Base-by-base conservation (phyloP, 2,113 vertebrate genomes). In the Nerophis lumbriciformis region DNA sequence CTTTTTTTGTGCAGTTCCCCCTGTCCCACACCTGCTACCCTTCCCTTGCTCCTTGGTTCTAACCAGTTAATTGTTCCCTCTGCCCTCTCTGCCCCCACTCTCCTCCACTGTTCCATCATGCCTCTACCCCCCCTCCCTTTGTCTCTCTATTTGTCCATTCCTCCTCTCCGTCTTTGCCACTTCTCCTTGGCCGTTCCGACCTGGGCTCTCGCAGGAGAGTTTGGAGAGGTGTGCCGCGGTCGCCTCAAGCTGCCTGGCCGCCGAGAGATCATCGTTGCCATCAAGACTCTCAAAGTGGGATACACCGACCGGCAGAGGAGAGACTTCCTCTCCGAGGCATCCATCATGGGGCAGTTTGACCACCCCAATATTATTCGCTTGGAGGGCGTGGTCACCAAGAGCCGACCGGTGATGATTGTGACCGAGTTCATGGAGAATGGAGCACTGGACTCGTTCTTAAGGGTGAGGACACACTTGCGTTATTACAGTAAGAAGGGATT, bases 361-460 rank as follows among this genome's bases (percentile, higher is more conserved):
- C 96, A 98, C 64, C 96, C 97, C 79, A 99, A 99, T 82, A 98
- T 99, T 69, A 98, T 98, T 76, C 94, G 94, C 8, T 87, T 99
- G 77, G 97, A 99, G 76, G 97, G 97, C 0, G 97, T 98, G 77
- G 97, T 99, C 81, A 99, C 97, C 83, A 99, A 98, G 82, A 98
- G 95, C 68, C 93, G 96, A 14, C 96, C 97, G 0, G 97, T 99
- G 75, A 99, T 98, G 97, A 99, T 99, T 71, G 92, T 98, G 79
- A 98, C 96, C 0, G 97, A 99, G 69, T 99, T 99, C 88, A 99
- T 99, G 97, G 97, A 99, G 87, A 99, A 99, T 38, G 95, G 97
- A 0, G 96, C 97, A 0, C 89, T 99, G 10, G 97, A 99, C 72
- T 98, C 96, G 14, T 99, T 99, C 86, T 89, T 99, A 6, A 90